Evolutionary conservation across 2,888 invertebrate genomes (phyloP), one percentile per base, ranked within the genome.

Genomic region (Pterostichus niger): DNA sequence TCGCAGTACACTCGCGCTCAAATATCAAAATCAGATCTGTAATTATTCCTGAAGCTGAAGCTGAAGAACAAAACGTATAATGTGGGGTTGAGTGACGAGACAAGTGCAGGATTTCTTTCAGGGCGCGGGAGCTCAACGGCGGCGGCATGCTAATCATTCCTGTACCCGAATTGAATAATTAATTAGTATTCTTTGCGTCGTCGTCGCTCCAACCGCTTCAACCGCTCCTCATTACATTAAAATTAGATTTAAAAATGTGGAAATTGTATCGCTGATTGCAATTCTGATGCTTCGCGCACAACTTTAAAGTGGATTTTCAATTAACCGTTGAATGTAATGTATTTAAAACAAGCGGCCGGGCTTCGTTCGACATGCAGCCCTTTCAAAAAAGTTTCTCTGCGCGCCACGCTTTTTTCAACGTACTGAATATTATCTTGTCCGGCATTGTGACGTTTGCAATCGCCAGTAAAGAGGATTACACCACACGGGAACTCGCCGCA

Each of bases 101-200:
- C 49, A 75, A 75, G 68, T 71, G 44, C 68, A 71, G 68, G 75
- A 52, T 75, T 52, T 75, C 75, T 75, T 75, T 75, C 75, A 13
- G n/a, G 15, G 15, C 56, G 6, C 40, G 40, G 9, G 24, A 24
- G 24, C 24, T 24, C 33, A n/a, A 10, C 86, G 82, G 86, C 86
- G 86, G 86, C 86, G 87, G 89, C 88, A 89, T 92, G 92, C 91
- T 92, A 92, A 92, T 92, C 91, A 92, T 91, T 40, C 91, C 87
- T 88, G 86, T 90, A 89, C 91, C 90, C 90, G 90, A 90, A 91
- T 91, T 91, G 92, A 92, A 92, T 92, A 92, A 92, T 92, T 92
- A 92, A 92, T 91, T 91, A 91, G 91, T 91, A 91, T 92, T 92
- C 91, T 92, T 91, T 91, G 88, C 90, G 89, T 89, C 89, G 89